Evolutionary conservation across 2,888 invertebrate genomes (phyloP).

Genomic region (Phytoseiulus persimilis): DNA sequence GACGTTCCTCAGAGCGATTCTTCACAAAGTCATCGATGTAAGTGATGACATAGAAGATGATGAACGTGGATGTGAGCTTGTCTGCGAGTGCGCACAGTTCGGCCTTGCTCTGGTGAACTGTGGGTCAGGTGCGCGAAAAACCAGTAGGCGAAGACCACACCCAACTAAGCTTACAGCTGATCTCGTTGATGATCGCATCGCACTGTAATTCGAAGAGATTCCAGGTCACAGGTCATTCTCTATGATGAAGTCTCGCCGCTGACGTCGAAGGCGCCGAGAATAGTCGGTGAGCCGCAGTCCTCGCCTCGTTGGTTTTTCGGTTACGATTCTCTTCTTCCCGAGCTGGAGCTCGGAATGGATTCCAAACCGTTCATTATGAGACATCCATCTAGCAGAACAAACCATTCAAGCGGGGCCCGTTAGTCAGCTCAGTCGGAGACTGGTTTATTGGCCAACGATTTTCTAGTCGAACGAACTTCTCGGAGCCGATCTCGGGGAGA

Average conservation of each 20-base stretch:
- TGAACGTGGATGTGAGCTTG: too few relatives aligned
- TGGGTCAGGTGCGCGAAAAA: background rate
- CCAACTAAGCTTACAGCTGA: background rate
- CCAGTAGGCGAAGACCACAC: background rate
- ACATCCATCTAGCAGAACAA: too few relatives aligned
- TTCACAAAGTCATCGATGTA: background rate
- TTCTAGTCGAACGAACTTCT: background rate
- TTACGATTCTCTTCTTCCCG: background rate
- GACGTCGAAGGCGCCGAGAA: background rate
- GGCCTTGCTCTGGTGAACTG: constrained; percentile 5
- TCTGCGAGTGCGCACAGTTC: background rate
- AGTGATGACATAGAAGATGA: background rate
- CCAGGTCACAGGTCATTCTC: background rate
- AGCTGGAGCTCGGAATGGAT: too few relatives aligned
- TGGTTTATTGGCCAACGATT: background rate
- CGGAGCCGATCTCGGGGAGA: background rate
- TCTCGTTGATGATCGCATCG: background rate
- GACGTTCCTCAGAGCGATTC: background rate
- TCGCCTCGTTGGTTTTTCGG: background rate
- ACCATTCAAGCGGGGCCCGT: too few relatives aligned
- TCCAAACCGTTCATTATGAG: too few relatives aligned
- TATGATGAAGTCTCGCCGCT: background rate
- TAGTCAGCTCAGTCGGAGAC: too few relatives aligned
- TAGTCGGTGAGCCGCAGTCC: too few relatives aligned
- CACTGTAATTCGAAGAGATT: background rate